Evolutionary conservation across 2,888 invertebrate genomes (phyloP).

Genomic region (Eristalinus sepulchralis): DNA sequence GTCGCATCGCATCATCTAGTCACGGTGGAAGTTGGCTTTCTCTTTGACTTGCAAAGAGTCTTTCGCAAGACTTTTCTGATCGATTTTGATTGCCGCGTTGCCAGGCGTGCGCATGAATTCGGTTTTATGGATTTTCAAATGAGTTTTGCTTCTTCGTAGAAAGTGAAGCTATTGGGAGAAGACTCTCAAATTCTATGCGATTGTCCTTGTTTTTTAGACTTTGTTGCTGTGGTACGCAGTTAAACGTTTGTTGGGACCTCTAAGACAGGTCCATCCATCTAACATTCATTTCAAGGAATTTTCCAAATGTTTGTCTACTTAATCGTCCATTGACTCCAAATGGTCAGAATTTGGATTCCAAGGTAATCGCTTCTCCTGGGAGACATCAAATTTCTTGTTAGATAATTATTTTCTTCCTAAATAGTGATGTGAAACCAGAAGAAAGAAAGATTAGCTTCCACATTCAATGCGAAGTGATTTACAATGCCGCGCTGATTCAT

Average conservation of each 20-base stretch:
- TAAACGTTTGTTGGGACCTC: too few species aligned
- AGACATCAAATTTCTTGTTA: neutral
- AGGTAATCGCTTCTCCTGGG: neutral
- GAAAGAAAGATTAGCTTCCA: neutral
- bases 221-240: neutral
- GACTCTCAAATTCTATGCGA: neutral
- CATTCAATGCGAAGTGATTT: neutral
- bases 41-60: constrained; percentile 14
- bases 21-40: constrained; percentile 4
- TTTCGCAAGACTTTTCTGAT: constrained; percentile 5
- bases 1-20: neutral
- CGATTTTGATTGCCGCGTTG: constrained; percentile 27
- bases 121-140: constrained; percentile 34
- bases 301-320: too few species aligned
- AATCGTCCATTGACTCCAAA: too few species aligned
- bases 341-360: too few species aligned
- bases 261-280: too few species aligned
- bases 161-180: constrained; percentile 34
- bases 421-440: neutral
- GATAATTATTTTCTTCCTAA: neutral
- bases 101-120: constrained; percentile 37
- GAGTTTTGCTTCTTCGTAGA: constrained; percentile 23
- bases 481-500: neutral
- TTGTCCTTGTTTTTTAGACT: neutral
- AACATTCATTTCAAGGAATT: too few species aligned